Conservation (phyloP, 2,113 vertebrate species). For the Hemibagrus wyckioides region DNA sequence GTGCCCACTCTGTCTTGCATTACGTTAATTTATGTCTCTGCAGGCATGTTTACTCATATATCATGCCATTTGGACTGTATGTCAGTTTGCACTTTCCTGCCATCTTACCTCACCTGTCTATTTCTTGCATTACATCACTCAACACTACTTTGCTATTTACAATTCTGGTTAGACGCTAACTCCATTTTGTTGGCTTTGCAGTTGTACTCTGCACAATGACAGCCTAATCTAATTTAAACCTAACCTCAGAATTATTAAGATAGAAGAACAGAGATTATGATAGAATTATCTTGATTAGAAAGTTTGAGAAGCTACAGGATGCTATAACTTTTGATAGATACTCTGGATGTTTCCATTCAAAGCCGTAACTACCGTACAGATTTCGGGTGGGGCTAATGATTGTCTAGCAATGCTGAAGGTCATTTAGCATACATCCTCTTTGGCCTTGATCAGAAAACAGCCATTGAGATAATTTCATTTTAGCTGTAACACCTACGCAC, state of each 20-base stretch:
- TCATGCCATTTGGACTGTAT: neutral
- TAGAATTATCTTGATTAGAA: conserved; percentile 31
- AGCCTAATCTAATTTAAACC: neutral
- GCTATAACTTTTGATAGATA: conserved; percentile 17
- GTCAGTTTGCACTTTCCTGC: neutral
- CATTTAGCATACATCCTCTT: conserved; percentile 22
- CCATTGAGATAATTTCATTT: conserved; percentile 37
- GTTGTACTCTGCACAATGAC: neutral
- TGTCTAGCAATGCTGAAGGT: conserved; percentile 13
- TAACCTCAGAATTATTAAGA: neutral
- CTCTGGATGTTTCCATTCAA: conserved; percentile 18
- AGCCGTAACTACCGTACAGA: conserved; percentile 2
- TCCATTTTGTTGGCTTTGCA: neutral
- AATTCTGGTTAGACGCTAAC: neutral
- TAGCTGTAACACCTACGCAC: conserved; percentile 6
- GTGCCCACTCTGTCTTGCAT: neutral
- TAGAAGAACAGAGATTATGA: too few relatives aligned
- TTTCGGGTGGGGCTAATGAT: neutral
- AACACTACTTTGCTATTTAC: neutral
- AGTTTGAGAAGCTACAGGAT: neutral
- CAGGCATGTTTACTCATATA: neutral
- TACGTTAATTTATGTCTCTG: neutral
- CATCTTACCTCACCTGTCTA: neutral
- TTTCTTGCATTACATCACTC: neutral
- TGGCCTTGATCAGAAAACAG: conserved; percentile 20